Percentiles rank a stretch among this genome's conserved stretches.
These are phyloP conservation scores for Silurus lanzhouensis DNA, from an alignment of 2,797 vertebrate species.

Conservation along the genomic window DNA sequence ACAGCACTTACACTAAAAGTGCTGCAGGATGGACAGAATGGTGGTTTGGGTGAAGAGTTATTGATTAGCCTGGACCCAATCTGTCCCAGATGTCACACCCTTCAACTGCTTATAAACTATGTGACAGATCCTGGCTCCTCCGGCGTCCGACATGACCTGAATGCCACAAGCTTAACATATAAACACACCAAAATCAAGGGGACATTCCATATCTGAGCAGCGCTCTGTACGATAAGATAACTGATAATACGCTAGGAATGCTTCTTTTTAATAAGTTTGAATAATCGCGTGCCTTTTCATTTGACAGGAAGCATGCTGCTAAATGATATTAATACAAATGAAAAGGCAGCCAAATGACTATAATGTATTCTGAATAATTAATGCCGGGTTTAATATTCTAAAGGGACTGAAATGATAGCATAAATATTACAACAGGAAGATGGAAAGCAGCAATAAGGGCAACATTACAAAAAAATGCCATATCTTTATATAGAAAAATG, in stretches of 20 bases:
- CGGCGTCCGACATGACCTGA: neutral
- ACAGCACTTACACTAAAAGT: conserved; percentile 32
- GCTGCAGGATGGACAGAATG: neutral
- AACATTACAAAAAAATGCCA: neutral
- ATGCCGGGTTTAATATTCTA: conserved; percentile 17
- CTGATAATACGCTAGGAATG: conserved; percentile 1
- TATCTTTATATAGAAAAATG: neutral
- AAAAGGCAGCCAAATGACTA: conserved; percentile 4
- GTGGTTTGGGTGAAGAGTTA: conserved; percentile 20
- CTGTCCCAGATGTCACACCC: conserved; percentile 26
- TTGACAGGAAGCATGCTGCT: conserved; percentile 21
- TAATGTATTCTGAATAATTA: conserved; percentile 26
- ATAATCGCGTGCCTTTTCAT: conserved; percentile 26
- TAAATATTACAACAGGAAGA: conserved; percentile 17
- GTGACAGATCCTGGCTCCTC: conserved; percentile 6
- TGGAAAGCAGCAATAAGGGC: conserved; percentile 12
- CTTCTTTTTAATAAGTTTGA: conserved; percentile 18
- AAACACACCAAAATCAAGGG: neutral
- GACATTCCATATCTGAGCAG: neutral
- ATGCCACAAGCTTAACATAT: neutral
- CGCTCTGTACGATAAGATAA: conserved; percentile 30
- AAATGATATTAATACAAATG: conserved; percentile 24
- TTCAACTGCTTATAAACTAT: conserved; percentile 10
- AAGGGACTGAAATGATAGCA: conserved; percentile 12
- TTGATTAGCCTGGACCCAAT: conserved; percentile 35